Percentiles rank a stretch among this genome's conserved stretches.
Evolutionary conservation across 2,113 vertebrate species (phyloP).

Genomic region (Perca schrenkii): DNA sequence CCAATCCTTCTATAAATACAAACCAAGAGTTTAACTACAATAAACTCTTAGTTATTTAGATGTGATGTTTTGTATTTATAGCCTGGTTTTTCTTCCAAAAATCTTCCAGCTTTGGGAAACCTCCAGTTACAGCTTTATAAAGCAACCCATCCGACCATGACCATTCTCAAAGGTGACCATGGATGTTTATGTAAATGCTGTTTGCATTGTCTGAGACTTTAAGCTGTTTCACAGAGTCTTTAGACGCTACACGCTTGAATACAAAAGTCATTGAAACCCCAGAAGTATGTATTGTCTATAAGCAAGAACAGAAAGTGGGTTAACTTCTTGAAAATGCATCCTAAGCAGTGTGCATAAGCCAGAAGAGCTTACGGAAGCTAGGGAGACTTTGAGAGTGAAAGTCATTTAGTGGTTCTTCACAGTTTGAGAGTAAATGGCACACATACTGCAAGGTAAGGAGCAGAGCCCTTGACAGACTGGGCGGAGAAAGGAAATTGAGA

Average conservation of each 20-base stretch:
- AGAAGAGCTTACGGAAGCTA: constrained; percentile 55
- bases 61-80: background rate
- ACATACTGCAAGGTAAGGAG: constrained; percentile 32
- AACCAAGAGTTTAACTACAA: background rate
- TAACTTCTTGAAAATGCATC: constrained; percentile 65
- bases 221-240: constrained; percentile 32
- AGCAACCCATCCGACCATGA: constrained; percentile 30
- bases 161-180: constrained; percentile 41
- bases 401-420: constrained; percentile 56
- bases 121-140: constrained; percentile 16
- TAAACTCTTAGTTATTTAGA: background rate
- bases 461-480: constrained; percentile 20
- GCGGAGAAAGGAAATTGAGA: constrained; percentile 9
- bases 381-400: constrained; percentile 54
- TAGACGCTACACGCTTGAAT: constrained; percentile 15
- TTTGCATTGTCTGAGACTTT: constrained; percentile 47
- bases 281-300: constrained; percentile 57
- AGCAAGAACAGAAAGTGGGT: constrained; percentile 64
- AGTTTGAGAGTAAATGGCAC: constrained; percentile 41
- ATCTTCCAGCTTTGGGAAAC: constrained; percentile 4
- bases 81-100: background rate
- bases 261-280: constrained; percentile 56
- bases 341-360: constrained; percentile 57
- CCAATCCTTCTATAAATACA: background rate
- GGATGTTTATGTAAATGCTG: constrained; percentile 35